Percentiles rank a stretch among this genome's conserved stretches.
Evolutionary conservation across 2,113 vertebrate species (phyloP).

Genomic region (Halcyon senegalensis): DNA sequence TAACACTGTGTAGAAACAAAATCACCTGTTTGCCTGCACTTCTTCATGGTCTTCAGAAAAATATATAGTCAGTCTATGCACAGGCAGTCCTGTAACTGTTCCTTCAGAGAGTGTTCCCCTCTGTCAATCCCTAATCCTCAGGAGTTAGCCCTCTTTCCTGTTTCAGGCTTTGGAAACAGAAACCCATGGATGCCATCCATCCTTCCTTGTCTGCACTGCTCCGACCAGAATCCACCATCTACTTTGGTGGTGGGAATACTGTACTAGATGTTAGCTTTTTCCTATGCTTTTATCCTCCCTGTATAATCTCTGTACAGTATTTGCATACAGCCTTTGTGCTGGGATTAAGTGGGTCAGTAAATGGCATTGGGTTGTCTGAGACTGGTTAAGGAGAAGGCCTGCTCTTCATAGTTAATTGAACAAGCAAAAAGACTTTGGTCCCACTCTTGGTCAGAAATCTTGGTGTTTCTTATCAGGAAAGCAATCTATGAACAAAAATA

Average conservation of each 20-base stretch:
- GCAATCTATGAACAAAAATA: background rate
- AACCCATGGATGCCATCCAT: background rate
- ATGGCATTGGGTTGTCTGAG: fast-evolving
- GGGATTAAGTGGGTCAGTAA: background rate
- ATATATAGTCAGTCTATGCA: background rate
- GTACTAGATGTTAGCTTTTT: background rate
- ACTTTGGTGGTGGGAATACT: background rate
- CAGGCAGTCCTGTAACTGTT: background rate
- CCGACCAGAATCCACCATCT: background rate
- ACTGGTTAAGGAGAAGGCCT: background rate
- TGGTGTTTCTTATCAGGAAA: background rate
- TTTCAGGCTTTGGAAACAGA: background rate
- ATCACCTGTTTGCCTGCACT: background rate
- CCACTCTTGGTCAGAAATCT: background rate
- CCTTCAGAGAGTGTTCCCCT: background rate
- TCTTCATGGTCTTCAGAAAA: background rate
- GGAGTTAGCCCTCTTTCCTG: background rate
- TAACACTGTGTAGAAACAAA: background rate
- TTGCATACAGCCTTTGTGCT: background rate
- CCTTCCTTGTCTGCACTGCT: background rate
- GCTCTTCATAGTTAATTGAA: background rate
- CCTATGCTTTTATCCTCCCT: background rate
- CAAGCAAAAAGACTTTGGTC: background rate
- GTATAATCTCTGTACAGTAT: background rate
- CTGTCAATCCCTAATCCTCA: background rate